Percentiles rank a stretch among this genome's conserved stretches.
Evolutionary conservation across 1,140 invertebrate genomes (phyloP).

Genomic region (Ceratitis capitata): DNA sequence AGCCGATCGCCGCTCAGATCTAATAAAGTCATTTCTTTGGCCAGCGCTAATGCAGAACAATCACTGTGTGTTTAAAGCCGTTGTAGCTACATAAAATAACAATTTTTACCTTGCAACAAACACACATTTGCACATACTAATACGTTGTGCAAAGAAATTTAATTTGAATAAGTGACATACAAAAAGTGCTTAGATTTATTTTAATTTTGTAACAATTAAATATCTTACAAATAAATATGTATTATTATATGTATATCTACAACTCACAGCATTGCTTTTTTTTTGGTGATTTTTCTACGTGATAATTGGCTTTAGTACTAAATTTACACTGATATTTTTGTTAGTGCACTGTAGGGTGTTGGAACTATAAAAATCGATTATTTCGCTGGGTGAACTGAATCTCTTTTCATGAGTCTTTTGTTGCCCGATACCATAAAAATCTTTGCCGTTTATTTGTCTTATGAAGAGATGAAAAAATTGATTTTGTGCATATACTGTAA

Average conservation of each 20-base stretch:
- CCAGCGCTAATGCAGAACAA: conserved; percentile 71
- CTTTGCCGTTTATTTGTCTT: conserved; percentile 51
- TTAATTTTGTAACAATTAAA: background rate
- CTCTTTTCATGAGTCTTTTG: conserved; percentile 51
- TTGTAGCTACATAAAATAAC: conserved; percentile 69
- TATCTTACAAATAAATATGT: background rate
- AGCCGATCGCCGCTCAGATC: conserved; percentile 70
- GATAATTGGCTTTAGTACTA: conserved; percentile 52
- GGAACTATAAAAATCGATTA: conserved; percentile 56
- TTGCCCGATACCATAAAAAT: conserved; percentile 57
- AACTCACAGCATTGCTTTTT: too few species aligned
- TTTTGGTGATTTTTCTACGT: background rate
- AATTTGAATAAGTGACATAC: background rate
- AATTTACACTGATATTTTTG: conserved; percentile 51
- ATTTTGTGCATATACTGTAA: conserved; percentile 56
- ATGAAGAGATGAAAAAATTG: conserved; percentile 60
- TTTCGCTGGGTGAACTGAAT: conserved; percentile 56
- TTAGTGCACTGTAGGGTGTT: conserved; percentile 59
- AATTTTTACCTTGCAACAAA: too few species aligned
- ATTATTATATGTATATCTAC: background rate
- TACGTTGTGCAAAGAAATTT: too few species aligned
- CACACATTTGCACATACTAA: background rate
- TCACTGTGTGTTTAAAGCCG: conserved; percentile 71
- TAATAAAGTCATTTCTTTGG: conserved; percentile 73
- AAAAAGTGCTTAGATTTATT: background rate